Percentiles rank a stretch among this genome's conserved stretches.
Conservation (phyloP, 2,113 vertebrate genomes). For the Actenoides hombroni region DNA sequence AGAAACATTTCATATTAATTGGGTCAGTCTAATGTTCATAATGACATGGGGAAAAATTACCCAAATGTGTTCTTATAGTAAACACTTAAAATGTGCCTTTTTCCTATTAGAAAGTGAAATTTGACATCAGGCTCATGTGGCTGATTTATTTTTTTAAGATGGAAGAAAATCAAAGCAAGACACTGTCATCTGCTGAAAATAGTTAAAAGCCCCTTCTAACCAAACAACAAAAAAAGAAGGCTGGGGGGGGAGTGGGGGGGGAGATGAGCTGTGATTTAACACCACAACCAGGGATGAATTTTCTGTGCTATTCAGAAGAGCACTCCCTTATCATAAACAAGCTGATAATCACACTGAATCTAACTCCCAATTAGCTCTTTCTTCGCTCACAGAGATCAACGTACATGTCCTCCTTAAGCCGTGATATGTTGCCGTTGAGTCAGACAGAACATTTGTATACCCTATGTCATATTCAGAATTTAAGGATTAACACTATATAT, state of each 20-base stretch:
- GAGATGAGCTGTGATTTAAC: conserved; percentile 69
- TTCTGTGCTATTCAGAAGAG: conserved; percentile 77
- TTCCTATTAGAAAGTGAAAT: conserved; percentile 78
- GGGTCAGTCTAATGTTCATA: conserved; percentile 88
- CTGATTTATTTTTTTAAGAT: conserved; percentile 76
- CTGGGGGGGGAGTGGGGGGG: not conserved
- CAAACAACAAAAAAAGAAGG: not conserved
- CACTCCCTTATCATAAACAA: conserved; percentile 81
- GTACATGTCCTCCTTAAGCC: conserved; percentile 67
- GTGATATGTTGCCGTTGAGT: conserved; percentile 66
- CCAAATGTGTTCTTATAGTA: conserved; percentile 87
- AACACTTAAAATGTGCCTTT: conserved; percentile 84
- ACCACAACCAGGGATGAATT: conserved; percentile 73
- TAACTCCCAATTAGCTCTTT: conserved; percentile 79
- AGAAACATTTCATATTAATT: conserved; percentile 86
- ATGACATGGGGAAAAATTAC: conserved; percentile 88
- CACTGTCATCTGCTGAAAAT: conserved; percentile 71
- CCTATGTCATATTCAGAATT: conserved; percentile 68
- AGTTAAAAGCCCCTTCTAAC: conserved; percentile 68
- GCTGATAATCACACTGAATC: conserved; percentile 78
- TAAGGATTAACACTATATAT: conserved; percentile 69
- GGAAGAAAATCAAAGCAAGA: conserved; percentile 71
- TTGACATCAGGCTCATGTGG: conserved; percentile 69
- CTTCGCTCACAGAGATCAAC: conserved; percentile 54
- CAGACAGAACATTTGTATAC: conserved; percentile 58